These are phyloP conservation scores for Sphecodes monilicornis DNA, from an alignment of 2,888 invertebrate species.

Conservation along the genomic window DNA sequence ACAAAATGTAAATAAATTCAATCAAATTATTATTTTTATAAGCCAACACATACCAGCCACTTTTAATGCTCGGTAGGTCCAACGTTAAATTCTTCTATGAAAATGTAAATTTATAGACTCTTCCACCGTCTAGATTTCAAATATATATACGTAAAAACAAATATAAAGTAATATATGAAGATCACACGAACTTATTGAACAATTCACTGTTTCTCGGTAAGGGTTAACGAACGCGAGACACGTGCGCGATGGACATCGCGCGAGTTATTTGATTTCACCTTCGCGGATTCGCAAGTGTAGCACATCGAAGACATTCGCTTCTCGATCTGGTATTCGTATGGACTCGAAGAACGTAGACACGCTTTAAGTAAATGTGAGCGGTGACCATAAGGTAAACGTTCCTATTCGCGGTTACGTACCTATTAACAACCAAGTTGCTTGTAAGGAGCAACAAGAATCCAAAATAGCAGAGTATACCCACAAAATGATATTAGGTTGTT, in stretches of 20 bases:
- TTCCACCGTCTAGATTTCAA: too few relatives aligned
- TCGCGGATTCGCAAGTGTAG: constrained; percentile 14
- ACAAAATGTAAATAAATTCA: too few relatives aligned
- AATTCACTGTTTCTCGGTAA: background rate
- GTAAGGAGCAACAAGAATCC: background rate
- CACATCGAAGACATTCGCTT: constrained; percentile 5
- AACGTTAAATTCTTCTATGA: too few relatives aligned
- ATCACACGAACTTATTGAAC: background rate
- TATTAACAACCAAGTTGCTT: background rate
- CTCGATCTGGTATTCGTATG: background rate
- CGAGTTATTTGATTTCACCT: constrained; percentile 39
- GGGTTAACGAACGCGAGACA: constrained; percentile 44
- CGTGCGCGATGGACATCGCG: constrained; percentile 36
- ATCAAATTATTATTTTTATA: too few relatives aligned
- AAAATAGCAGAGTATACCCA: background rate
- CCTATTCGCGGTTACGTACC: background rate
- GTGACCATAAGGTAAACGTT: background rate
- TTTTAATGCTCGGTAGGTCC: too few relatives aligned
- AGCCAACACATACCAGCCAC: too few relatives aligned
- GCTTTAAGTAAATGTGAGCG: background rate
- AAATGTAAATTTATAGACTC: too few relatives aligned
- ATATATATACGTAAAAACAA: too few relatives aligned
- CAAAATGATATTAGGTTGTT: too few relatives aligned
- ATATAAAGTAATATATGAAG: too few relatives aligned
- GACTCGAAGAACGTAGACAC: background rate